Conservation (phyloP, 2,888 invertebrate species). For the Latrodectus elegans region DNA sequence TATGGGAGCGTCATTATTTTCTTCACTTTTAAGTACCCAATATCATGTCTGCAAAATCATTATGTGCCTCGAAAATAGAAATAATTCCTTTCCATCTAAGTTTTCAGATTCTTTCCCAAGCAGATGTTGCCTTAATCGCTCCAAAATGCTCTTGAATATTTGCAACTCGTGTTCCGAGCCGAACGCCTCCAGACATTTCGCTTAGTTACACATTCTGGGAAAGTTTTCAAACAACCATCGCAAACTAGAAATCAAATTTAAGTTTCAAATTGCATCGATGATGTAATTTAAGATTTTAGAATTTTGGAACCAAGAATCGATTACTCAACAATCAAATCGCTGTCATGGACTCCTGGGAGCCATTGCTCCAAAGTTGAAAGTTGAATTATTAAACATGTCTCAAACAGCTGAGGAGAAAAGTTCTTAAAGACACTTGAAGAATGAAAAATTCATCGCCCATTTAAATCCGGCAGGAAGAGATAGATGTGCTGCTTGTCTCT, state of each 20-base stretch:
- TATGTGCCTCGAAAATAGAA: no score
- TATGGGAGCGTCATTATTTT: no score
- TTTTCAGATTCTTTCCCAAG: no score
- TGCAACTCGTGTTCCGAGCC: not conserved
- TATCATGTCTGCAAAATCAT: no score
- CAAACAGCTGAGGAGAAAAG: not conserved
- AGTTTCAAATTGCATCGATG: not conserved
- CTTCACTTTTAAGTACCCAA: no score
- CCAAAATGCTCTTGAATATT: no score
- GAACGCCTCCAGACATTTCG: not conserved
- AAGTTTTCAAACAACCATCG: no score
- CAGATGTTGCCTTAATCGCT: no score
- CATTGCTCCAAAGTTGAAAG: conserved; percentile 23
- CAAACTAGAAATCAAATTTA: not conserved
- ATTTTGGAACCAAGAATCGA: conserved; percentile 24
- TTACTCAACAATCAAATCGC: conserved; percentile 28
- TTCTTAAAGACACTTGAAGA: not conserved
- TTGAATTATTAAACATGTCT: conserved; percentile 23
- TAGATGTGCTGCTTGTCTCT: not conserved
- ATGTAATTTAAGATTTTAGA: not conserved
- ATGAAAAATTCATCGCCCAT: not conserved
- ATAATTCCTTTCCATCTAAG: no score
- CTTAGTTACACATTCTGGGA: not conserved
- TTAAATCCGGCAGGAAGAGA: not conserved
- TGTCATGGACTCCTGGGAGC: conserved; percentile 15